Base-by-base conservation (phyloP, 2,113 vertebrate species). In the Oryzias woworae region DNA sequence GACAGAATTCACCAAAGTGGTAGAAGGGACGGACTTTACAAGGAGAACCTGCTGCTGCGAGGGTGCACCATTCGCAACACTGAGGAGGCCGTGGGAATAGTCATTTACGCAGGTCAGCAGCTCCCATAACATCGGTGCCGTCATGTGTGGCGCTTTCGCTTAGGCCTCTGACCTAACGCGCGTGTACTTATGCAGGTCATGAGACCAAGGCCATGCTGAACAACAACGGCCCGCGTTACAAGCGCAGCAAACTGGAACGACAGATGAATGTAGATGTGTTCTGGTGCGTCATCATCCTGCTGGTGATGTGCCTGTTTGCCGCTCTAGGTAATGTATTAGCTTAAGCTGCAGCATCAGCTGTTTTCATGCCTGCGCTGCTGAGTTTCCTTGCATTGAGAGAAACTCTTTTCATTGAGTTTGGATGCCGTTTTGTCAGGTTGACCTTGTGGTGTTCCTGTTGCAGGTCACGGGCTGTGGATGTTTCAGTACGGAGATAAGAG, bases 201-300 rank as follows among this genome's bases (percentile, higher is more conserved):
- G 97, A 99, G 77, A 99, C 97, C 66, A 98, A 99, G 92, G 96
- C 97, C 67, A 95, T 98, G 89, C 89, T 99, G 69, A 99, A 98
- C 86, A 98, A 98, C 90, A 98, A 95, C 2, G 96, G 96, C 7
- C 96, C 97, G 0, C 96, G 96, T 43, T 98, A 97, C 88, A 99
- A 99, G 75, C 96, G 96, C 81, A 99, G 97, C 66, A 95, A 94
- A 85, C 95, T 99, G 66, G 97, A 99, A 90, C 87, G 95, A 22
- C 95, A 95, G 84, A 98, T 99, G 96, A 98, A 98, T 79, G 85
- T 94, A 0, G 93, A 98, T 20, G 95, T 99, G 71, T 96, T 97
- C 88, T 98, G 96, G 95, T 98, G 97, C 81, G 94, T 98, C 83
- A 86, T 98, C 78, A 96, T 99, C 87, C 96, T 99, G 81, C 55